A percentile compares a stretch with the other conserved stretches of the same genome.
Evolutionary conservation across 2,113 vertebrate genomes (phyloP).

Genomic region (Phyllopteryx taeniolatus): DNA sequence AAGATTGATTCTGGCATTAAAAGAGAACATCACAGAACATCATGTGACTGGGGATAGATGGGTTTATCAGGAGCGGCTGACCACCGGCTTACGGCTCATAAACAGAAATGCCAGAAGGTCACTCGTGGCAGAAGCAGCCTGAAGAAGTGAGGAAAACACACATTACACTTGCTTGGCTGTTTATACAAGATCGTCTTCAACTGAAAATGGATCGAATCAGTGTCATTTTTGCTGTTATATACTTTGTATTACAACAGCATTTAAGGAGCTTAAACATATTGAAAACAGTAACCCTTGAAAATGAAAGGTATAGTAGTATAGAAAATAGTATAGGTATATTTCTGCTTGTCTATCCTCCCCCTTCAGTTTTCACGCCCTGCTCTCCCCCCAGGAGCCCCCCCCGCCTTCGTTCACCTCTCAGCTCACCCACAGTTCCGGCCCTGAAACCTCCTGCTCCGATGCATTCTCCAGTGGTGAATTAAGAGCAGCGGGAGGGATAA

Average conservation of each 20-base stretch:
- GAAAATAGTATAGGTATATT: too few relatives aligned
- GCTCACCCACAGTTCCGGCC: slow-evolving; percentile 52
- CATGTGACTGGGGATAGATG: not conserved
- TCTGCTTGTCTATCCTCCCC: not conserved
- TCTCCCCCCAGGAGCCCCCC: not conserved
- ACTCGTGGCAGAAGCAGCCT: slow-evolving; percentile 9
- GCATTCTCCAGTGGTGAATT: slow-evolving; percentile 57
- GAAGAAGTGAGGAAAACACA: not conserved
- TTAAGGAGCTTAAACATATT: not conserved
- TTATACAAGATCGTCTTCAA: not conserved
- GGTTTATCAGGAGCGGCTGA: not conserved
- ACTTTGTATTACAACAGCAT: not conserved
- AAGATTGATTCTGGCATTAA: slow-evolving; percentile 6
- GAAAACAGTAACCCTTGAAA: not conserved
- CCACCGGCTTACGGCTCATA: slow-evolving; percentile 6
- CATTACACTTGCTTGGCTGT: not conserved
- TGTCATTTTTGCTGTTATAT: not conserved
- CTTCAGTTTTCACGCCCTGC: not conserved
- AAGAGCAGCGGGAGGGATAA: slow-evolving; percentile 33
- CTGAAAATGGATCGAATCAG: not conserved
- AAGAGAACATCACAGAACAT: not conserved
- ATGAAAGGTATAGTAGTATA: not conserved
- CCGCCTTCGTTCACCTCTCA: slow-evolving; percentile 15
- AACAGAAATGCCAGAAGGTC: slow-evolving; percentile 34
- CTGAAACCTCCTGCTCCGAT: slow-evolving; percentile 47